Evolutionary conservation across 2,113 vertebrate species (phyloP).

Genomic region (Pagrus major): DNA sequence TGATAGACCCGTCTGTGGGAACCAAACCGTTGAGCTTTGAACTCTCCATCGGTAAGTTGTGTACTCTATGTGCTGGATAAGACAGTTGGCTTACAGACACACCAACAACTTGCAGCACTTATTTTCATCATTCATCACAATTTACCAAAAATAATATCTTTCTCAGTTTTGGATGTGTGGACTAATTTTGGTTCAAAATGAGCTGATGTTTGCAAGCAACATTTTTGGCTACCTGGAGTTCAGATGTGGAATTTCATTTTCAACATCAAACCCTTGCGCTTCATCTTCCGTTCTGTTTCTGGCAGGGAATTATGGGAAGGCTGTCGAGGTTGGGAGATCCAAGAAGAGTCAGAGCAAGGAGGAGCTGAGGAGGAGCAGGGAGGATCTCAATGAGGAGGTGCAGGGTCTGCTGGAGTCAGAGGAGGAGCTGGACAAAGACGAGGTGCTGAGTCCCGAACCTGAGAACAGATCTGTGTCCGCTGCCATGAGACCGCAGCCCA

Average conservation of each 20-base stretch:
- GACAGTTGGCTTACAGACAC: neutral
- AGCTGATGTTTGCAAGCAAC: neutral
- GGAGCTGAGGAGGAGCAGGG: constrained; percentile 72
- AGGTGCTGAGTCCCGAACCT: constrained; percentile 71
- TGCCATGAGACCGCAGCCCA: constrained; percentile 84
- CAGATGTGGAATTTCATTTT: neutral
- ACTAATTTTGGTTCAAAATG: neutral
- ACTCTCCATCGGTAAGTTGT: constrained; percentile 89
- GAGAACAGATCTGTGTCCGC: constrained; percentile 83
- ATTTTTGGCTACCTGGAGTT: neutral
- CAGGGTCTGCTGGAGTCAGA: constrained; percentile 72
- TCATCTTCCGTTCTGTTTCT: constrained; percentile 3
- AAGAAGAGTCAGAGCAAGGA: constrained; percentile 75
- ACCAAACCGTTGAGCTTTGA: constrained; percentile 89
- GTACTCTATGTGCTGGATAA: neutral
- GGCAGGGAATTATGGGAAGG: constrained; percentile 91
- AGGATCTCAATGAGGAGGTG: constrained; percentile 69
- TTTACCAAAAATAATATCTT: neutral
- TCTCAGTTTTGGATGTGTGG: neutral
- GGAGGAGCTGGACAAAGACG: constrained; percentile 81
- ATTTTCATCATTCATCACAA: neutral
- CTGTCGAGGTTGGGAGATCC: constrained; percentile 76
- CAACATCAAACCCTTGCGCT: neutral
- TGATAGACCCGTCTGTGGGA: constrained; percentile 90
- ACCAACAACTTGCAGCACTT: neutral